A percentile compares a stretch with the other conserved stretches of the same genome.
Evolutionary conservation across 2,113 vertebrate species (phyloP).

Genomic region (Otis tarda): DNA sequence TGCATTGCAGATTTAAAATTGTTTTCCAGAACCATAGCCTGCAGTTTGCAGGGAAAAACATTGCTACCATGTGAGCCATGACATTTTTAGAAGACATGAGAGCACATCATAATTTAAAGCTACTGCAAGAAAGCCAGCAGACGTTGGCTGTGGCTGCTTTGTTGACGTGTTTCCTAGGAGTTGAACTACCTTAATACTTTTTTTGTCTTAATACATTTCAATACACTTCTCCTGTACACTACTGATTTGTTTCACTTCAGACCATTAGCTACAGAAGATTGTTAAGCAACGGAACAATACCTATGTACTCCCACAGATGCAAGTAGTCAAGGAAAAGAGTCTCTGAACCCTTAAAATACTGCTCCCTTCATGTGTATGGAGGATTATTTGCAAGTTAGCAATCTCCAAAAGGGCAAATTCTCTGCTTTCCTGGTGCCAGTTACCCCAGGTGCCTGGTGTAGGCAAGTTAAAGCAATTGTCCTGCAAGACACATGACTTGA

Average conservation of each 20-base stretch:
- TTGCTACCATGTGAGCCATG: neutral
- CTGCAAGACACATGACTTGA: neutral
- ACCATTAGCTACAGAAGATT: neutral
- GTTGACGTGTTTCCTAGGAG: neutral
- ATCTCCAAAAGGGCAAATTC: neutral
- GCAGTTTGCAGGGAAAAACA: neutral
- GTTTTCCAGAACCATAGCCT: neutral
- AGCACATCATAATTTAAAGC: neutral
- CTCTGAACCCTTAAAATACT: neutral
- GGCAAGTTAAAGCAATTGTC: neutral
- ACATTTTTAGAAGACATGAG: neutral
- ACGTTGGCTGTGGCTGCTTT: neutral
- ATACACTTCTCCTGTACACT: neutral
- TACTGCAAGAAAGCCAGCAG: neutral
- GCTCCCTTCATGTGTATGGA: rapidly evolving
- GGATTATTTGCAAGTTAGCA: neutral
- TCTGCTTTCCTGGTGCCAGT: neutral
- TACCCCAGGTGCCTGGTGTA: neutral
- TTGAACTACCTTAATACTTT: neutral
- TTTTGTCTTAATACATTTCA: neutral
- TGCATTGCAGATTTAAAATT: neutral
- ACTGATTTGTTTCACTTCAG: neutral
- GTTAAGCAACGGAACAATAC: constrained; percentile 34
- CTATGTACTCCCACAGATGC: neutral
- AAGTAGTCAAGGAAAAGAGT: neutral